Conservation (phyloP, 2,888 invertebrate genomes). For the Liodrosophila aerea region DNA sequence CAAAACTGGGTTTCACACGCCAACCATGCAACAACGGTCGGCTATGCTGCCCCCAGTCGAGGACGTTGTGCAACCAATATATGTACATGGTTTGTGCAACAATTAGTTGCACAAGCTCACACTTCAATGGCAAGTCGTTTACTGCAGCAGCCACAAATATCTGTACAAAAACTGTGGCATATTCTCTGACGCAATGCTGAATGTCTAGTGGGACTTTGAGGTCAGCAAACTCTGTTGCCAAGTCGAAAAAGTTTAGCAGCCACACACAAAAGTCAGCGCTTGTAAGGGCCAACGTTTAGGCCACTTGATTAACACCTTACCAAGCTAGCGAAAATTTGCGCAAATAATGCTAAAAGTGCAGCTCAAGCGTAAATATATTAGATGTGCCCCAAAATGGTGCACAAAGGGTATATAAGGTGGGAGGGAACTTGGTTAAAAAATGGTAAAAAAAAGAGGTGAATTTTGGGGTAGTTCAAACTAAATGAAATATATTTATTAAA, state of each 20-base stretch:
- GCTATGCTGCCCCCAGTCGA: no score
- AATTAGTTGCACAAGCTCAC: slow-evolving; percentile 62
- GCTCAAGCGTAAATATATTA: neutral
- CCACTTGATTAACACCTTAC: slow-evolving; percentile 72
- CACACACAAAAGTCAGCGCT: slow-evolving; percentile 31
- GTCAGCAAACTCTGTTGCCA: no score
- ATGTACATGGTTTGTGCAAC: slow-evolving; percentile 59
- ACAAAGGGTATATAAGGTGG: neutral
- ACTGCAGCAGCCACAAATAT: slow-evolving; percentile 54
- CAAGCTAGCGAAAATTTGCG: slow-evolving; percentile 24
- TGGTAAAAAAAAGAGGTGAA: no score
- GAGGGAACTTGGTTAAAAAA: no score
- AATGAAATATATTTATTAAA: no score
- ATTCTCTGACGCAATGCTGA: slow-evolving; percentile 33
- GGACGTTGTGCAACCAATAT: slow-evolving; percentile 60
- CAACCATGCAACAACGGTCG: slow-evolving; percentile 9
- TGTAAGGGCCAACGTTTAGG: slow-evolving; percentile 61
- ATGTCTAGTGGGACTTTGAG: no score
- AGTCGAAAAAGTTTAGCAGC: neutral
- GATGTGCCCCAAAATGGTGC: neutral
- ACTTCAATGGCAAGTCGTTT: slow-evolving; percentile 49
- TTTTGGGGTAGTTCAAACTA: no score
- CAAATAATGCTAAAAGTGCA: slow-evolving; percentile 52
- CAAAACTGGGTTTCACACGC: slow-evolving; percentile 57
- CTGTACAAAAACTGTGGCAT: slow-evolving; percentile 48